Evolutionary conservation across 1,140 invertebrate species (phyloP).

Genomic region (Drosophila elegans): DNA sequence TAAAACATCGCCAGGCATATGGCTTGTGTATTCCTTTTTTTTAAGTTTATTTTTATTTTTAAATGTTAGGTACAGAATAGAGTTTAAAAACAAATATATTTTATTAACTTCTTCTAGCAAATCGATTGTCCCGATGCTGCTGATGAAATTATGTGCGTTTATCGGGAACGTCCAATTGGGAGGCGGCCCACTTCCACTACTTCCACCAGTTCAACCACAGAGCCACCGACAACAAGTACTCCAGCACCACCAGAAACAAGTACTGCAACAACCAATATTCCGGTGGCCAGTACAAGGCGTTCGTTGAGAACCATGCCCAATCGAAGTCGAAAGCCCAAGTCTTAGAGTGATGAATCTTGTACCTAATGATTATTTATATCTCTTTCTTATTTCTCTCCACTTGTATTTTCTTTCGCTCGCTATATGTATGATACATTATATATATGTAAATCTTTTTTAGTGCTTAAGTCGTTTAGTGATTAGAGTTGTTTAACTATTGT

Average conservation of each 20-base stretch:
- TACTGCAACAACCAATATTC: constrained; percentile 30
- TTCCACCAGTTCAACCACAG: constrained; percentile 23
- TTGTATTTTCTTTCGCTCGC: constrained; percentile 47
- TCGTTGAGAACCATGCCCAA: constrained; percentile 62
- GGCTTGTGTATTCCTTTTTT: no score
- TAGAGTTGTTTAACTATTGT: constrained; percentile 73
- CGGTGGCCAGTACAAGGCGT: constrained; percentile 37
- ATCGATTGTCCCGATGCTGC: constrained; percentile 88
- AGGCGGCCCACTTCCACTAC: constrained; percentile 11
- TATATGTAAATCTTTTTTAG: constrained; percentile 60
- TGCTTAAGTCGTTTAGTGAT: constrained; percentile 66
- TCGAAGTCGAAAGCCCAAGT: constrained; percentile 76
- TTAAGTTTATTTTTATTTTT: no score
- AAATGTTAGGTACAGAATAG: no score
- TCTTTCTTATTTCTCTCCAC: constrained; percentile 21
- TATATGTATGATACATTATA: constrained; percentile 59
- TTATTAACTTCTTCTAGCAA: constrained; percentile 50
- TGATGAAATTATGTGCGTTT: constrained; percentile 87
- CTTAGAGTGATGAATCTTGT: constrained; percentile 52
- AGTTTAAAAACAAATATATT: no score
- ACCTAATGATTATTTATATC: constrained; percentile 63
- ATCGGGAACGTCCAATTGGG: constrained; percentile 65
- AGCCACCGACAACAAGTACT: constrained; percentile 19
- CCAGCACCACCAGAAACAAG: constrained; percentile 11
- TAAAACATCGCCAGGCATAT: no score